These are phyloP conservation scores for Syncerus caffer DNA, from an alignment of 2,797 vertebrate species.

Conservation along the genomic window DNA sequence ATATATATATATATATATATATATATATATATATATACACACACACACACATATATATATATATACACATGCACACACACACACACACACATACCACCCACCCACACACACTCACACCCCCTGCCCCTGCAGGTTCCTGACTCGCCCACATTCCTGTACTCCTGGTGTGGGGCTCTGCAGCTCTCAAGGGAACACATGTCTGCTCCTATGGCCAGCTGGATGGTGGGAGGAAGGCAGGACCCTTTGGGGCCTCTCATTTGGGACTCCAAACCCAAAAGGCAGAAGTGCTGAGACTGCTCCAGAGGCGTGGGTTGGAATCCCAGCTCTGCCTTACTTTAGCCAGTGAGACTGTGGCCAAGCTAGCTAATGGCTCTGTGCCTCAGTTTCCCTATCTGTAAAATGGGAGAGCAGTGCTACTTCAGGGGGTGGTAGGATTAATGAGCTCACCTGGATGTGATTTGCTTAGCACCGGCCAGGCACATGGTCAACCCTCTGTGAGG, in stretches of 20 bases:
- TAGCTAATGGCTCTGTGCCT: background rate
- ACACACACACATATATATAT: too few relatives aligned
- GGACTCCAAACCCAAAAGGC: background rate
- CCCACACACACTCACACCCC: fast-evolving
- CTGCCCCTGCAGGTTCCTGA: background rate
- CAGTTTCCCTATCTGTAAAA: background rate
- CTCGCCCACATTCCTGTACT: background rate
- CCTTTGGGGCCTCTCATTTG: background rate
- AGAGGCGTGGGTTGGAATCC: background rate
- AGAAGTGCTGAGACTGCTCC: background rate
- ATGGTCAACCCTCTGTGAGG: background rate
- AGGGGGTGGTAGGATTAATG: background rate
- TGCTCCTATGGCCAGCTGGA: background rate
- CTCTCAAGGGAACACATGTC: background rate
- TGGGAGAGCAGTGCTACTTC: background rate
- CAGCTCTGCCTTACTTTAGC: background rate
- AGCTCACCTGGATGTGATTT: background rate
- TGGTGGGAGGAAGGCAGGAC: background rate
- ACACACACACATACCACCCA: background rate
- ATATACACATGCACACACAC: too few relatives aligned
- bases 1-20: too few relatives aligned
- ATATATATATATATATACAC: too few relatives aligned
- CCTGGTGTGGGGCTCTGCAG: background rate
- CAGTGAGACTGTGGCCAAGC: background rate
- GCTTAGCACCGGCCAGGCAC: background rate